Evolutionary conservation across 2,888 invertebrate genomes (phyloP), one percentile per base, ranked within the genome.

Genomic region (Dryococelus australis): DNA sequence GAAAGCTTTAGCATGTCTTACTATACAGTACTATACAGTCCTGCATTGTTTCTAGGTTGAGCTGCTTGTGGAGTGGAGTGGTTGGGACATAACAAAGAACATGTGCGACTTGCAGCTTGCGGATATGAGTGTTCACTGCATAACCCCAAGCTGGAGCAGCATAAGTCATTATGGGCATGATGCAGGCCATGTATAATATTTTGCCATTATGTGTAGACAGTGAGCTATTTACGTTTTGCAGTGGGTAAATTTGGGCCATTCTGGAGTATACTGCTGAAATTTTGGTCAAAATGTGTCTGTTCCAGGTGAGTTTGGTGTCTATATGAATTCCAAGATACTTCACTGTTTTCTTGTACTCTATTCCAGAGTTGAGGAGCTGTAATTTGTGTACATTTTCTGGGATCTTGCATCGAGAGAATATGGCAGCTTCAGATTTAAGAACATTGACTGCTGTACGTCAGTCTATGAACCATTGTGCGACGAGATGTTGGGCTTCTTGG

Each of bases 401-500:
- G 24, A 20, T 84, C 78, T 16, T 43, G 9, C 84, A 26, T n/a
- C 47, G 6, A 4, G 84, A 13, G 24, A 87, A 87, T 8, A 86
- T 43, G 26, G 53, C 83, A 9, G 86, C 81, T 28, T 53, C 53
- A 10, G 43, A 35, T 51, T 86, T 86, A 16, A 12, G 43, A 2
- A 51, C 26, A 43, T 87, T 87, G 4, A 87, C 51, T 35, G 81
- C 81, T 1, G 86, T 43, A 12, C 86, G 20, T 81, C 86, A 87
- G 5, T 51, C 35, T 28, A 35, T 78, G 16, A 83, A 65, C 86
- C 86, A 87, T n/a, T 20, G 9, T 16, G 83, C 84, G 4, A 87
- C 24, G 6, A 27, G 24, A 16, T 86, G 65, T 24, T 86, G 65
- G 6, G 86, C 78, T 20, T 65, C 35, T 84, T 87, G 87, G 0